Evolutionary conservation across 2,888 invertebrate species (phyloP), one percentile per base, ranked within the genome.

Genomic region (Xylophagus ater): DNA sequence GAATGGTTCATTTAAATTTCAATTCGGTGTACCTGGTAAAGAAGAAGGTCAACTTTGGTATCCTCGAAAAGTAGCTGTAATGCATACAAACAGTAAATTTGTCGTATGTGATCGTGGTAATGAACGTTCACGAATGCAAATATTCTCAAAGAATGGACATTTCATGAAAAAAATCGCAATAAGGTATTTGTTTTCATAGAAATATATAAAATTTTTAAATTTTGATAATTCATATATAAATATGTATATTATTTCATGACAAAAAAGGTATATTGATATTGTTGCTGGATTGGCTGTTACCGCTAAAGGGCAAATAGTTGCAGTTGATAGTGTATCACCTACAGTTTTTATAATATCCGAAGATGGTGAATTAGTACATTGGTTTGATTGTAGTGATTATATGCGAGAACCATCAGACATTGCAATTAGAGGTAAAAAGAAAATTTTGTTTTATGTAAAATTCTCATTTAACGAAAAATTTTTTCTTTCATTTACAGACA

Each of bases 331-430:
- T 58, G 94, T 96, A 34, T 92, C 93, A 30, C 94, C 96, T 6
- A 93, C 94, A 26, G 90, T 96, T 33, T 94, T 93, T 67, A 83
- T 90, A 46, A 83, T 94, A 52, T 81, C 85, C 37, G 93, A 94
- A 64, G 81, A 80, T 51, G 94, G 94, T 15, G 90, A 92, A 56
- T 73, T 96, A 53, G 72, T 92, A 53, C 82, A 85, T 59, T 96
- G 94, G 94, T 94, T 96, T 61, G 93, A 96, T 66, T 94, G 94
- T 69, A 90, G 90, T 61, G 89, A 92, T 65, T 89, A 89, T 64
- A 96, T 96, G 94, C 74, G 92, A 51, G 96, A 96, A 64, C 94
- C 94, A 13, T 93, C 93, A 35, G 94, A 96, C 65, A 92, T 96
- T 58, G 93, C 93, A 47, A 89, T 94, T 57, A 84, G 83, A 67